Evolutionary conservation across 2,888 invertebrate species (phyloP), one percentile per base, ranked within the genome.

Genomic region (Platerodrilus igneus): DNA sequence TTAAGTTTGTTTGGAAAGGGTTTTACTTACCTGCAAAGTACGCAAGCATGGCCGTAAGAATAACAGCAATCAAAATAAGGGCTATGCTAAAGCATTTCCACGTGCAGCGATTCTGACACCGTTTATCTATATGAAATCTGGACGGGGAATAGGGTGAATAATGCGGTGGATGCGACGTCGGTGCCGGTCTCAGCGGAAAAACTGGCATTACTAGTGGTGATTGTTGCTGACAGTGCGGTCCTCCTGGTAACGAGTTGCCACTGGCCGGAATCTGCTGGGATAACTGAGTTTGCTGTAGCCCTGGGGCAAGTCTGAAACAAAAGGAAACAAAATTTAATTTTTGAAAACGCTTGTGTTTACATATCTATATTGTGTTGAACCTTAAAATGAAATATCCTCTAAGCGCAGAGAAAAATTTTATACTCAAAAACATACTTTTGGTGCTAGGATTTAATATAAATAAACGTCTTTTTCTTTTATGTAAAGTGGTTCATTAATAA

Each of bases 11-110:
- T 31, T 21, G 4, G 22, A 19, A 29, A 18, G 7, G 9, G 10
- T 11, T 14, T 23, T 14, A 45, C 55, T 83, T 77, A 93, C 93
- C 88, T 76, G 90, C 91, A 73, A 94, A 91, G 75, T 93, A 94
- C 59, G 90, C 88, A 69, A 93, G 80, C 83, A 92, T 91, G 56
- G 92, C 92, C 60, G 89, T 84, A 63, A 94, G 79, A 60, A 87
- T 85, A 64, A 93, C 87, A 64, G 87, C 83, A 61, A 94, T 77
- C 67, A 93, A 79, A 69, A 94, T 90, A 72, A 94, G 84, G 60
- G 87, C 83, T 69, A 95, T 89, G 70, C 91, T 90, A 68, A 90
- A 84, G 71, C 93, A 94, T 73, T 92, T 91, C 95, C 95, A 95
- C 66, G 92, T 89, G 77, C 94, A 94, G 57, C 90, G 80, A 70